Conservation (phyloP, 2,113 vertebrate species). For the Caracal caracal region DNA sequence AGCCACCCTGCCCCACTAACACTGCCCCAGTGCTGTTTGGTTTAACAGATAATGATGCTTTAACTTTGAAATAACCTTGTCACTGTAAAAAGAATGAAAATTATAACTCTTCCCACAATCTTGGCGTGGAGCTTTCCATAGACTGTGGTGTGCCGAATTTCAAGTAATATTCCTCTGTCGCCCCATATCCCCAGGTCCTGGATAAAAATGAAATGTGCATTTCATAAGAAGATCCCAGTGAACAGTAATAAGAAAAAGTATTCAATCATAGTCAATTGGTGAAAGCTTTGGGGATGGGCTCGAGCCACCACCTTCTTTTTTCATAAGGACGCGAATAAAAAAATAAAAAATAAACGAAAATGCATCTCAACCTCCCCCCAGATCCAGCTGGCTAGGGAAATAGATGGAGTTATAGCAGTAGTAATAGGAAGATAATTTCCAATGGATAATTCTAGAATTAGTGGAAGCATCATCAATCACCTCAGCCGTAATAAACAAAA, state of each 20-base stretch:
- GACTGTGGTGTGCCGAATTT: conserved; percentile 23
- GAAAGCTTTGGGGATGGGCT: conserved; percentile 56
- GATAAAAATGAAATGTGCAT: conserved; percentile 80
- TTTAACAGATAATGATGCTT: conserved; percentile 64
- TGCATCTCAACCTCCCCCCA: background rate
- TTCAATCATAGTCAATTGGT: conserved; percentile 75
- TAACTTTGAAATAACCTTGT: conserved; percentile 70
- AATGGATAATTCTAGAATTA: conserved; percentile 47
- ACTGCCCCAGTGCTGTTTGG: conserved; percentile 12
- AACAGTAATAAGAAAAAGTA: conserved; percentile 69
- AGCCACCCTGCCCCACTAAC: conserved; percentile 26
- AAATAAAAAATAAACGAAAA: conserved; percentile 43
- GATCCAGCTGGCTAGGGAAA: conserved; percentile 32
- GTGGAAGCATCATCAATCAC: background rate
- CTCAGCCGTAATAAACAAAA: conserved; percentile 14
- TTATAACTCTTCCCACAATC: conserved; percentile 74
- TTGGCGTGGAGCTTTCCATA: conserved; percentile 28
- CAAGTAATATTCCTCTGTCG: conserved; percentile 65
- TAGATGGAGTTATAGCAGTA: background rate
- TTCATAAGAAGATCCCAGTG: conserved; percentile 74
- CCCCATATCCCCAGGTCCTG: conserved; percentile 66
- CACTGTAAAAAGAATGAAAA: conserved; percentile 78
- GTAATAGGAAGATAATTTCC: conserved; percentile 33
- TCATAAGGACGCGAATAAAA: conserved; percentile 54
- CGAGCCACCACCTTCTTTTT: conserved; percentile 25